phyloP scores from a whole-genome alignment of 2,797 vertebrate species.

The Peromyscus eremicus region DNA sequence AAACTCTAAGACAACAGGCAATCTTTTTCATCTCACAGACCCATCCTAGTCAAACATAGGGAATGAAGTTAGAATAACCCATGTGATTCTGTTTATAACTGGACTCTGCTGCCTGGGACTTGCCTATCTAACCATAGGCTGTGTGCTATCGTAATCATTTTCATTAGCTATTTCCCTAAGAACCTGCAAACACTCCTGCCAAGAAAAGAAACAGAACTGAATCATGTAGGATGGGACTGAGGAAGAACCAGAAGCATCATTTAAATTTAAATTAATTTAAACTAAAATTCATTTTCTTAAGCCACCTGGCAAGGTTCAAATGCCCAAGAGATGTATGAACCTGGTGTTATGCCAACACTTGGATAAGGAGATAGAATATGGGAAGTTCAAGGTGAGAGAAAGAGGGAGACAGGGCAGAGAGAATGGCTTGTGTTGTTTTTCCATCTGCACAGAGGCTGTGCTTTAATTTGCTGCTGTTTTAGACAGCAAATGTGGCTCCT shows the following conservation, averaged over 20 bases:
- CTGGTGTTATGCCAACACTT: not conserved
- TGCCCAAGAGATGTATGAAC: not conserved
- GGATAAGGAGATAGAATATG: not conserved
- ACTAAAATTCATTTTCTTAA: not conserved
- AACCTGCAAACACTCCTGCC: not conserved
- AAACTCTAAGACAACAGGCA: not conserved
- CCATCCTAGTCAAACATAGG: not conserved
- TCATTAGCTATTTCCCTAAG: not conserved
- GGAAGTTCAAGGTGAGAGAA: not conserved
- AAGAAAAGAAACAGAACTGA: not conserved
- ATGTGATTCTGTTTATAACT: not conserved
- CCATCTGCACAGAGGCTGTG: too few species aligned
- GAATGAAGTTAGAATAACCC: not conserved
- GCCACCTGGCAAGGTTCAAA: not conserved
- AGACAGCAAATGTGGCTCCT: not conserved
- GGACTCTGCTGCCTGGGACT: not conserved
- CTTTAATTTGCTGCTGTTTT: not conserved
- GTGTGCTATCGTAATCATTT: not conserved
- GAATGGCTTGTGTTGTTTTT: not conserved
- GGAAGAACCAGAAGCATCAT: not conserved
- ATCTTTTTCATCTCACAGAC: not conserved
- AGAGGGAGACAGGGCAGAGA: not conserved
- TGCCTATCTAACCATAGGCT: not conserved
- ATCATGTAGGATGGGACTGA: not conserved
- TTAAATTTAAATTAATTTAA: constrained; percentile 15